Conservation (phyloP, 2,113 vertebrate species). For the Xiphophorus maculatus region DNA sequence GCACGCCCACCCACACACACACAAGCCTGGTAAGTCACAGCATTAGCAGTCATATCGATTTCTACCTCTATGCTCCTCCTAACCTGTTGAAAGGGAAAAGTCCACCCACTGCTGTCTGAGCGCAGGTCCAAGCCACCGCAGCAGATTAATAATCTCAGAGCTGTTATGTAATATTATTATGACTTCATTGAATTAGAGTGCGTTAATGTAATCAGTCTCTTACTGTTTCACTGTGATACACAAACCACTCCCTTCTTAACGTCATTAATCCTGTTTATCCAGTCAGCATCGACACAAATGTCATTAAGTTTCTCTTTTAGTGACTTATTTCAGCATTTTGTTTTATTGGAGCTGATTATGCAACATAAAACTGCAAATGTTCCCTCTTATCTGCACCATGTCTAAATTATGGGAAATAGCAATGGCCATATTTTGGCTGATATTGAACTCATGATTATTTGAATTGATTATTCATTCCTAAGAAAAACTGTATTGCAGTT, state of each 20-base stretch:
- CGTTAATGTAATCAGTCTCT: no score
- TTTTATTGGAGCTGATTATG: no score
- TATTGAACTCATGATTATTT: no score
- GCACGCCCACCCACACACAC: slow-evolving; percentile 4
- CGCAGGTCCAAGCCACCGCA: slow-evolving; percentile 4
- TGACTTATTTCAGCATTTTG: no score
- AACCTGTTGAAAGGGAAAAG: slow-evolving; percentile 45
- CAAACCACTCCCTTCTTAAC: neutral
- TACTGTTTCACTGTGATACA: neutral
- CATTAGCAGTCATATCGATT: slow-evolving; percentile 77
- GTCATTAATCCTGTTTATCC: neutral
- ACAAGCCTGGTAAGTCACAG: slow-evolving; percentile 63
- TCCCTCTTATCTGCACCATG: neutral
- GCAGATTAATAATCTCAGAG: slow-evolving; percentile 6
- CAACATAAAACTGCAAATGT: neutral
- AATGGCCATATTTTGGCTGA: no score
- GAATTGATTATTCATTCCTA: no score
- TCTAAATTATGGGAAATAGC: no score
- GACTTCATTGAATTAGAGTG: neutral
- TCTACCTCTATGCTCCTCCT: slow-evolving; percentile 53
- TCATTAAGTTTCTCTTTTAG: no score
- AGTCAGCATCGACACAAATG: no score
- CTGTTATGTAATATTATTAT: neutral
- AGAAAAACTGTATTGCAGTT: no score
- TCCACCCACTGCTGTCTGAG: slow-evolving; percentile 7